phyloP scores from a whole-genome alignment of 2,797 vertebrate species.

The Poeciliopsis presidionis region DNA sequence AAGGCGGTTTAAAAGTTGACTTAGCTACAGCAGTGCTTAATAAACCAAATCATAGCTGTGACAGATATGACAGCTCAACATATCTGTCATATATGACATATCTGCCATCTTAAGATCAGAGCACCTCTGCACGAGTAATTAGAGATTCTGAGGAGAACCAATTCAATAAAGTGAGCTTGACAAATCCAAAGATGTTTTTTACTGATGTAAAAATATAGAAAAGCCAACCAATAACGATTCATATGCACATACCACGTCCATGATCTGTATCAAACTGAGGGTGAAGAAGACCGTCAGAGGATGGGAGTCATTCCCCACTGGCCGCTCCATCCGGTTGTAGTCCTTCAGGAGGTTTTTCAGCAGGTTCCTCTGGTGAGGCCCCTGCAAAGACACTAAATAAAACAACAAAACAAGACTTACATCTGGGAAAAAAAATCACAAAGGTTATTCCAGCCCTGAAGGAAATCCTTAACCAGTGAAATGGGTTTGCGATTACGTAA shows the following conservation, averaged over 20 bases:
- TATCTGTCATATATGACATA: too few relatives aligned
- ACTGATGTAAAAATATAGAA: not conserved
- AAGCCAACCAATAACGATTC: not conserved
- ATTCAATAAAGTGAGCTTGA: not conserved
- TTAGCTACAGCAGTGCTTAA: not conserved
- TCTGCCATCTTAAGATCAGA: not conserved
- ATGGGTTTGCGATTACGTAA: not conserved
- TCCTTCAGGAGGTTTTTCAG: slow-evolving; percentile 94
- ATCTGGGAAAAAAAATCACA: not conserved
- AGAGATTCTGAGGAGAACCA: not conserved
- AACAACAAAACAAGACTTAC: not conserved
- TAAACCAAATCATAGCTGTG: not conserved
- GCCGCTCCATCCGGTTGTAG: slow-evolving; percentile 95
- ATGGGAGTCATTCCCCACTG: slow-evolving; percentile 93
- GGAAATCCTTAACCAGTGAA: slow-evolving; percentile 7
- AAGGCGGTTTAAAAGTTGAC: not conserved
- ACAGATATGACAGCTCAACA: not conserved
- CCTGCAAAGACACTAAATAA: slow-evolving; percentile 88
- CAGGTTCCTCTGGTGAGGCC: slow-evolving; percentile 95
- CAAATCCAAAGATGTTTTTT: not conserved
- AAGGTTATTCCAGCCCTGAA: slow-evolving; percentile 8
- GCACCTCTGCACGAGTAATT: not conserved
- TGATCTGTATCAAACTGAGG: slow-evolving; percentile 93
- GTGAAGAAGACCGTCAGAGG: slow-evolving; percentile 91
- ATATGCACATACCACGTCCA: slow-evolving; percentile 91